These are phyloP conservation scores for Drosophila gaucha DNA, from an alignment of 2,888 invertebrate species.

Conservation along the genomic window DNA sequence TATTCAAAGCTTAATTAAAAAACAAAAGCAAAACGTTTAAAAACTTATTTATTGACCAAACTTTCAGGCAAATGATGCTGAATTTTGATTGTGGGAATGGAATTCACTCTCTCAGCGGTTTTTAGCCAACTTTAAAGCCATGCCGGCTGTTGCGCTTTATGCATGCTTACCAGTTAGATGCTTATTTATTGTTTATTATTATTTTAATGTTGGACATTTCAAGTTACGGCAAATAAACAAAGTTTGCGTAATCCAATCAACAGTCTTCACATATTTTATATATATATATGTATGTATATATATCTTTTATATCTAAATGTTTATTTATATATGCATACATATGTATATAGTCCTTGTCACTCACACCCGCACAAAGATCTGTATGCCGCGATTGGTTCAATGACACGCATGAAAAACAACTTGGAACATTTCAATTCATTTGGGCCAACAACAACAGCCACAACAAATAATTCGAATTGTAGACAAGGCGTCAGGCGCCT, in stretches of 20 bases:
- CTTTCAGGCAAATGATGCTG: neutral
- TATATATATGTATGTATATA: neutral
- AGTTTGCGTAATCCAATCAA: conserved; percentile 36
- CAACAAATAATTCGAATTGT: conserved; percentile 25
- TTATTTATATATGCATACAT: conserved; percentile 2
- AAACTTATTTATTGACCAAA: neutral
- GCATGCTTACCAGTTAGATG: neutral
- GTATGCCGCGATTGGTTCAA: conserved; percentile 58
- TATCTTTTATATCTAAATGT: conserved; percentile 2
- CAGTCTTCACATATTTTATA: conserved; percentile 21
- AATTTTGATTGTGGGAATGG: neutral
- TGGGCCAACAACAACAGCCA: conserved; percentile 42
- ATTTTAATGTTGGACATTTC: conserved; percentile 19
- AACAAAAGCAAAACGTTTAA: neutral
- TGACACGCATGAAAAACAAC: conserved; percentile 50
- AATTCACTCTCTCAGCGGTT: neutral
- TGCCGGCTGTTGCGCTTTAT: neutral
- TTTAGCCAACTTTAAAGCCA: conserved; percentile 1
- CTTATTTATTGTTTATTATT: conserved; percentile 24
- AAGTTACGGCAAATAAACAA: conserved; percentile 31
- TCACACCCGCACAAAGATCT: conserved; percentile 21
- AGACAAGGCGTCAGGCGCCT: conserved; percentile 65
- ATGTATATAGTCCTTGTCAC: conserved; percentile 42
- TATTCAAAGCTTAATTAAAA: neutral
- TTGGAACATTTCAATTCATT: conserved; percentile 41